Base-by-base conservation (phyloP, 2,113 vertebrate species). In the Loxodonta africana region DNA sequence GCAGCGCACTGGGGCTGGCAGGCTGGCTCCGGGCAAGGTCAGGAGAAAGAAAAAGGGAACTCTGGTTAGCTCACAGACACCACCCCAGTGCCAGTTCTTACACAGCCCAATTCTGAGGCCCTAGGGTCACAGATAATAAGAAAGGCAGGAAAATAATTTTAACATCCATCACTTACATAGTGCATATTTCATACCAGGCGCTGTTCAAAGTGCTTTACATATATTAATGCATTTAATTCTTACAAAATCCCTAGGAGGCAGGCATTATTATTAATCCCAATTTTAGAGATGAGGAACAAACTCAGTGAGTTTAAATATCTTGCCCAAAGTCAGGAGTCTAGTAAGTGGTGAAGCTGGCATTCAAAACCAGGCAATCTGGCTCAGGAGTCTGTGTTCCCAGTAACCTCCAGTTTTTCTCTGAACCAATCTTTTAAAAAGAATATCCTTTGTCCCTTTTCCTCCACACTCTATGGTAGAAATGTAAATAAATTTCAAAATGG, bases 1-100 rank as follows among this genome's bases (percentile, higher is more conserved):
- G 98, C 95, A 84, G 98, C 98, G 88, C 99, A 99, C 5, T 98
- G 98, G 0, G 98, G 97, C 26, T 98, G 98, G 98, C 99, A 99
- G 90, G 98, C 99, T 99, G 97, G 41, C 33, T 95, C 86, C 82
- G 2, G 41, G 28, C 65, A 74, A 83, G 30, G 18, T 18, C 2
- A 10, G 0, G 48, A 88, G 53, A 73, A 65, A 93, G 46, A 92
- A 26, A 17, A 26, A 20, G 44, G 21, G 60, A 88, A 69, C 0
- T 37, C 4, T 48, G 74, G 51, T 98, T 87, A 98, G 83, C 8
- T 65, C 74, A 78, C 26, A 84, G 37, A 48, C 0, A 9, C 25
- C 37, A 88, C 10, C 62, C 21, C 21, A 2, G 26, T 5, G 63
- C 14, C 7, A 1, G 25, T 20, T 28, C 85, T 25, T 51, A 53